phyloP scores from a whole-genome alignment of 2,113 vertebrate species.

The Stictonetta naevosa region DNA sequence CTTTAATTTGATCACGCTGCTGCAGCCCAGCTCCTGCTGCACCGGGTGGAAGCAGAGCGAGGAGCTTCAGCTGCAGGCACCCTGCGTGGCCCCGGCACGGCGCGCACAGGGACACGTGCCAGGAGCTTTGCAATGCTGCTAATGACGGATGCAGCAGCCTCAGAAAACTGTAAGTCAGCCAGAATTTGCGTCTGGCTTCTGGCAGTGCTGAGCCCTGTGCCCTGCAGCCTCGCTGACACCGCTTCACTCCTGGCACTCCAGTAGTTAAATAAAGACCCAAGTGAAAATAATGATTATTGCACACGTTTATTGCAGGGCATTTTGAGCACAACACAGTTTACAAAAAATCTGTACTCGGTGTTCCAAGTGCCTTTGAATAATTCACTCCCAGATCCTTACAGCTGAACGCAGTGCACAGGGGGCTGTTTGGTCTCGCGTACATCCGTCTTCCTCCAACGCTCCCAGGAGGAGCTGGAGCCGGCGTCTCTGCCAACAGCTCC shows the following conservation, averaged over 20 bases:
- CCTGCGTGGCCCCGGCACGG: not conserved
- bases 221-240: accelerated
- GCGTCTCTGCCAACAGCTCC: not conserved
- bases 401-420: not conserved
- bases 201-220: not conserved
- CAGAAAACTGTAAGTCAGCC: not conserved
- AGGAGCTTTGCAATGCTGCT: not conserved
- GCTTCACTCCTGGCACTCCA: not conserved
- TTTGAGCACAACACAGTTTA: not conserved
- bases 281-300: not conserved
- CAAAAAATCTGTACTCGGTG: not conserved
- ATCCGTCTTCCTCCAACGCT: accelerated
- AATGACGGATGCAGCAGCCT: not conserved
- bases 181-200: not conserved
- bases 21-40: not conserved
- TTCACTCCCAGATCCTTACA: not conserved
- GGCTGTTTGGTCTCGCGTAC: not conserved
- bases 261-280: not conserved
- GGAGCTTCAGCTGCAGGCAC: not conserved
- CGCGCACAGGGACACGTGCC: not conserved
- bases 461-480: not conserved
- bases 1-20: not conserved
- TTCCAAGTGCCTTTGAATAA: not conserved
- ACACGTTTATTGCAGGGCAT: slow-evolving; percentile 21
- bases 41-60: accelerated